A percentile compares a stretch with the other conserved stretches of the same genome.
phyloP scores from a whole-genome alignment of 2,888 invertebrate genomes.

The Acanthoscelides obtectus region DNA sequence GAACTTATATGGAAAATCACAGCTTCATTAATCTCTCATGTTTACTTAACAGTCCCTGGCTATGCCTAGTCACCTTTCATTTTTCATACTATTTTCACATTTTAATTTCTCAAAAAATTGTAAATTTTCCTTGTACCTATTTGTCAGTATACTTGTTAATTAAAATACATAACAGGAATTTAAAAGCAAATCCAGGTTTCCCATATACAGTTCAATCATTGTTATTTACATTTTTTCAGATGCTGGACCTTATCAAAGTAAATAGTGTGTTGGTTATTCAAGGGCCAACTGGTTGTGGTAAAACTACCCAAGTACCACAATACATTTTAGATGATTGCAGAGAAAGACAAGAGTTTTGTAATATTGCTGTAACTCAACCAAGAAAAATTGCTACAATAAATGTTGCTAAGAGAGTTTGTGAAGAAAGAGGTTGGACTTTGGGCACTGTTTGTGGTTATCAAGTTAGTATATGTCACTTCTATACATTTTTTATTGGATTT shows the following conservation, averaged over 20 bases:
- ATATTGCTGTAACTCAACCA: conserved; percentile 91
- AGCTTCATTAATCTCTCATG: too few species aligned
- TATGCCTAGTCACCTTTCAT: too few species aligned
- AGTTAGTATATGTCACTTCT: conserved; percentile 48
- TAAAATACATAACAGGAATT: too few species aligned
- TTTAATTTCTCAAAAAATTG: too few species aligned
- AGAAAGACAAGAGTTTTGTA: conserved; percentile 62
- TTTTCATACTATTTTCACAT: too few species aligned
- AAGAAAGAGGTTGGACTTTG: conserved; percentile 76
- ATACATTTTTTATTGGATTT: too few species aligned
- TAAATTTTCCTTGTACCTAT: too few species aligned
- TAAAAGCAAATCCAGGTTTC: too few species aligned
- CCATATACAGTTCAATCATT: too few species aligned
- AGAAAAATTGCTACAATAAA: conserved; percentile 90
- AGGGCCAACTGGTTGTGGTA: conserved; percentile 94
- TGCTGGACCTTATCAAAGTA: conserved; percentile 61
- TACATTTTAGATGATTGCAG: conserved; percentile 81
- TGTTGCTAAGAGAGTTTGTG: conserved; percentile 78
- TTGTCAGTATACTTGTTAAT: too few species aligned
- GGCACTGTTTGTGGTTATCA: conserved; percentile 87
- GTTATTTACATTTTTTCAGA: conserved; percentile 48
- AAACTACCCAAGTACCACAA: conserved; percentile 89
- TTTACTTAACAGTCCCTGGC: too few species aligned
- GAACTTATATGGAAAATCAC: too few species aligned
- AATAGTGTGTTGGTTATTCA: conserved; percentile 79